A percentile compares a stretch with the other conserved stretches of the same genome.
phyloP scores from a whole-genome alignment of 92 coral and sea anemone species.

The Plumapathes pennacea region DNA sequence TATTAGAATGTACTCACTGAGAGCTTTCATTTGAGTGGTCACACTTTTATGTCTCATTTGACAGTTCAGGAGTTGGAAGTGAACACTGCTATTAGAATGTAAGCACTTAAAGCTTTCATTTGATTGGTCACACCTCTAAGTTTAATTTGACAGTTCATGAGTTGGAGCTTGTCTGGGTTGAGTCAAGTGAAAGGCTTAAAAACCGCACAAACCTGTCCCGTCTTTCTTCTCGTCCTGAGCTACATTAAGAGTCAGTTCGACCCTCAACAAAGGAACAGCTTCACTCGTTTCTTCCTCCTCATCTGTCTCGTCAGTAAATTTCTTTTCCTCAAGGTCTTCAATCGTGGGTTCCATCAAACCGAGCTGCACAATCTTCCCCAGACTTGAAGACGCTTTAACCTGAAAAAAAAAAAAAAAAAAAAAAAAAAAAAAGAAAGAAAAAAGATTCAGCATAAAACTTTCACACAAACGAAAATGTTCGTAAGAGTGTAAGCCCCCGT shows the following conservation, averaged over 20 bases:
- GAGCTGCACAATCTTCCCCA: constrained; percentile 24
- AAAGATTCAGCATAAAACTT: too few relatives aligned
- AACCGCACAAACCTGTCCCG: neutral
- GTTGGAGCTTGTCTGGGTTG: neutral
- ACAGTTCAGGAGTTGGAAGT: too few relatives aligned
- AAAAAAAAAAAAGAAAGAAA: too few relatives aligned
- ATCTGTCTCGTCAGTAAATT: neutral
- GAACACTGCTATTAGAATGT: neutral
- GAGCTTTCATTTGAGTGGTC: too few relatives aligned
- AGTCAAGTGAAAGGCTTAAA: neutral
- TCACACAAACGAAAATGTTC: too few relatives aligned
- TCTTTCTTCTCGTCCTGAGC: constrained; percentile 12
- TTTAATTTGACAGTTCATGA: too few relatives aligned
- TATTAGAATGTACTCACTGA: too few relatives aligned
- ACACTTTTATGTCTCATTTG: too few relatives aligned
- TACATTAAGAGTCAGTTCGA: constrained; percentile 71
- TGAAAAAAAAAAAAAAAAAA: too few relatives aligned
- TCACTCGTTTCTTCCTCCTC: constrained; percentile 20
- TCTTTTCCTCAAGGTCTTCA: constrained; percentile 5
- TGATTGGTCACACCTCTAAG: neutral
- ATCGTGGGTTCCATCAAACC: constrained; percentile 60
- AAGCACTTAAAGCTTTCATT: neutral
- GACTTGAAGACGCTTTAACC: too few relatives aligned
- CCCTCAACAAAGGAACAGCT: constrained; percentile 71
- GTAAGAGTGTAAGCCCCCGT: too few relatives aligned